Conservation (phyloP, 2,113 vertebrate species). For the Tachycineta bicolor region DNA sequence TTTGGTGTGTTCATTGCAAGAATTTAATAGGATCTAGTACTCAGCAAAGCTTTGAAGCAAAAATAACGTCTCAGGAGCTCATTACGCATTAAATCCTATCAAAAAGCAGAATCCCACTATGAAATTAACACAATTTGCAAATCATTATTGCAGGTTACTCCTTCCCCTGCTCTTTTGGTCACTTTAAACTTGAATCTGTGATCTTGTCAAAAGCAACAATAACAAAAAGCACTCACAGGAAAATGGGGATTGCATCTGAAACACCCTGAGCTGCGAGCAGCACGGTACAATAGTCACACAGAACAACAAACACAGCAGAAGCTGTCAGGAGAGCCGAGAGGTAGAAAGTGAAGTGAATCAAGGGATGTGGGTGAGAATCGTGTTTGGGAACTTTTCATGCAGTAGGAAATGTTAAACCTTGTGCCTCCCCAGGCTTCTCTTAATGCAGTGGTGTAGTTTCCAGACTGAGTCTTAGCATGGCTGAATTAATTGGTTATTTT, state of each 20-base stretch:
- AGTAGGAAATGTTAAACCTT: background rate
- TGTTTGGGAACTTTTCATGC: background rate
- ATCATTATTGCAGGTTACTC: slow-evolving; percentile 34
- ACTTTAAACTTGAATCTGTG: background rate
- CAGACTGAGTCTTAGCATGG: background rate
- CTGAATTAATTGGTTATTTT: slow-evolving; percentile 64
- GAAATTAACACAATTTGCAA: slow-evolving; percentile 74
- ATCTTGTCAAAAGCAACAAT: background rate
- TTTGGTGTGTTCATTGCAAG: slow-evolving; percentile 39
- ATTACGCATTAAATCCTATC: slow-evolving; percentile 73
- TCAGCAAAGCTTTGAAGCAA: slow-evolving; percentile 74
- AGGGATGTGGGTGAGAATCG: background rate
- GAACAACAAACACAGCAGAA: background rate
- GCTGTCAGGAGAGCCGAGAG: background rate
- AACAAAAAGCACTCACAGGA: background rate
- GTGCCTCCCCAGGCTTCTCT: background rate
- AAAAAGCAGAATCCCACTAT: slow-evolving; percentile 66
- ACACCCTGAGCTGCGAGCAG: background rate
- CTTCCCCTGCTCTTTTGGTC: background rate
- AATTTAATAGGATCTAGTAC: slow-evolving; percentile 71
- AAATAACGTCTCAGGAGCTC: slow-evolving; percentile 71
- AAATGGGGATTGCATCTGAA: background rate
- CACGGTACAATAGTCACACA: background rate
- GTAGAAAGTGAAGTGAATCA: slow-evolving; percentile 29
- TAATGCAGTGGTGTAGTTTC: background rate